Percentiles rank a stretch among this genome's conserved stretches.
Evolutionary conservation across 2,113 vertebrate genomes (phyloP).

Genomic region (Sula dactylatra): DNA sequence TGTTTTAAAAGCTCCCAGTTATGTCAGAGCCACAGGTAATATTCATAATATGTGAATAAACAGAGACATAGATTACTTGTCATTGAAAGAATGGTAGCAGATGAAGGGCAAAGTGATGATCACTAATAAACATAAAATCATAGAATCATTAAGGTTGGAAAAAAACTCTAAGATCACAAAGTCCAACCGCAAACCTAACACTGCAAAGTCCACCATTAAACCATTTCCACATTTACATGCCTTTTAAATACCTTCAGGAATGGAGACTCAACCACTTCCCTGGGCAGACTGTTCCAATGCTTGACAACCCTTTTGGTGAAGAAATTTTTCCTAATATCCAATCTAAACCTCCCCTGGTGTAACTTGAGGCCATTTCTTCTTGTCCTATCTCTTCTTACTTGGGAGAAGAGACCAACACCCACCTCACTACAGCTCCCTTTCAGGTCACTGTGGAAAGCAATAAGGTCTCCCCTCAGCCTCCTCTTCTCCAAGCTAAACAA

Average conservation of each 20-base stretch:
- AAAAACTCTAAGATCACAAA: not conserved
- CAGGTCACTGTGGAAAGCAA: fast-evolving
- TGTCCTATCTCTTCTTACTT: fast-evolving
- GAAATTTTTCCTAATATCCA: not conserved
- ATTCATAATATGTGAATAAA: not conserved
- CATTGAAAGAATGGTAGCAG: not conserved
- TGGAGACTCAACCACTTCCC: not conserved
- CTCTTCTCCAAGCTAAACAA: not conserved
- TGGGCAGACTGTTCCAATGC: not conserved
- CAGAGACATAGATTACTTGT: not conserved
- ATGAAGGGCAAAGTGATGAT: constrained; percentile 15
- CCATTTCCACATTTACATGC: fast-evolving
- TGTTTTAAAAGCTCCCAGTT: not conserved
- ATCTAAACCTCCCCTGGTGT: not conserved
- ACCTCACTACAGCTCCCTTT: not conserved
- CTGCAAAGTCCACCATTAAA: not conserved
- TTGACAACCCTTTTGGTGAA: not conserved
- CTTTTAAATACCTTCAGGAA: not conserved
- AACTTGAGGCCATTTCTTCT: not conserved
- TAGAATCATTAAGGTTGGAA: not conserved
- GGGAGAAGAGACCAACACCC: not conserved
- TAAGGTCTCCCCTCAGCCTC: not conserved
- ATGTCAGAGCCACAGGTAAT: not conserved
- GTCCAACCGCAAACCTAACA: not conserved
- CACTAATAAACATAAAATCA: not conserved